Percentiles rank a stretch among this genome's conserved stretches.
Conservation (phyloP, 2,113 vertebrate genomes). For the Rhinogobius similis region DNA sequence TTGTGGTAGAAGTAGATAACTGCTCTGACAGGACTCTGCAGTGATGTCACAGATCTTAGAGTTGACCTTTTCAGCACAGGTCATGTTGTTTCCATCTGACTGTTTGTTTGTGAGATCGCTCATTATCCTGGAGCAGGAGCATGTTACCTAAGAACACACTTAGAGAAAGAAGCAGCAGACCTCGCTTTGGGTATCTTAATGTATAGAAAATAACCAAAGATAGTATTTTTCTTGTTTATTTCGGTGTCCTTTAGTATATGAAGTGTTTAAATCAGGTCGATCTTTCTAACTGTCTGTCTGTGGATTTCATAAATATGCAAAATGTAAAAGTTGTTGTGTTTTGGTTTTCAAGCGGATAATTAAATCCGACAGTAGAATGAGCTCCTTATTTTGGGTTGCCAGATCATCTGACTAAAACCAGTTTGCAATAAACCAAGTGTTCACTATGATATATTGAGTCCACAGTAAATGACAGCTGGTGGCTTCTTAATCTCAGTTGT, state of each 20-base stretch:
- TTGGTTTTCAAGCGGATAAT: background rate
- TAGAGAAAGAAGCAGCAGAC: background rate
- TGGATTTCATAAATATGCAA: too few relatives aligned
- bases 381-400: background rate
- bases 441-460: background rate
- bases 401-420: too few relatives aligned
- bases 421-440: background rate
- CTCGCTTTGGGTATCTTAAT: background rate
- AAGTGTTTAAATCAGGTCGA: too few relatives aligned
- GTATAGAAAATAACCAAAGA: background rate
- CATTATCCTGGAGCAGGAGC: background rate
- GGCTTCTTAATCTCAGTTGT: background rate
- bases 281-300: too few relatives aligned
- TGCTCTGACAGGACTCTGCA: constrained; percentile 19
- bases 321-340: background rate
- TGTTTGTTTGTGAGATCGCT: background rate
- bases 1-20: constrained; percentile 26
- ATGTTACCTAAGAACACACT: background rate
- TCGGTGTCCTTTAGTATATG: too few relatives aligned
- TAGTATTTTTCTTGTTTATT: too few relatives aligned
- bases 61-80: constrained; percentile 1
- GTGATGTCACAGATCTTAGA: background rate
- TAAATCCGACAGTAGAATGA: background rate
- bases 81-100: background rate
- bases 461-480: background rate